Conservation (phyloP, 2,888 invertebrate species). For the Euproctis similis region DNA sequence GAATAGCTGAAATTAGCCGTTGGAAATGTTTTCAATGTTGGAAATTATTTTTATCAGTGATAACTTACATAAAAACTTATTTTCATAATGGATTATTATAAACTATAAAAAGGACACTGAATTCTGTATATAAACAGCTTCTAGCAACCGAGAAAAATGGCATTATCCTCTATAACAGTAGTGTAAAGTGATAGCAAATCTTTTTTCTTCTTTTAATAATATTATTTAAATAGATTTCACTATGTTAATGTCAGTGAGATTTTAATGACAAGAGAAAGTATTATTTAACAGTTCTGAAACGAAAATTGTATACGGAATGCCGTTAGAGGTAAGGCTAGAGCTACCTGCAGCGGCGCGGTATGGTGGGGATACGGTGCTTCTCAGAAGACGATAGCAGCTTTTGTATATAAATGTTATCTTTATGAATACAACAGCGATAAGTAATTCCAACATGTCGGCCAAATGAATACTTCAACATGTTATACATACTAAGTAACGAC, state of each 20-base stretch:
- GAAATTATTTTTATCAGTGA: too few species aligned
- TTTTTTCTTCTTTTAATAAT: slow-evolving; percentile 8
- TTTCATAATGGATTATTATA: too few species aligned
- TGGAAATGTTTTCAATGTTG: too few species aligned
- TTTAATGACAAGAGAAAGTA: slow-evolving; percentile 46
- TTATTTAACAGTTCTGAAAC: slow-evolving; percentile 56
- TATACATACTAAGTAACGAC: slow-evolving; percentile 52
- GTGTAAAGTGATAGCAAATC: slow-evolving; percentile 4
- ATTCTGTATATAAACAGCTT: too few species aligned
- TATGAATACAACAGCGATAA: slow-evolving; percentile 47
- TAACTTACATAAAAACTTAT: too few species aligned
- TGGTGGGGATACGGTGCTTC: slow-evolving; percentile 43
- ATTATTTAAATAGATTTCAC: slow-evolving; percentile 27
- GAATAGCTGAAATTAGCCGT: too few species aligned
- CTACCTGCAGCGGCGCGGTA: slow-evolving; percentile 58
- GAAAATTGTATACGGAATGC: slow-evolving; percentile 61
- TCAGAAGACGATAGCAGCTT: slow-evolving; percentile 65
- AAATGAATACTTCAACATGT: slow-evolving; percentile 45
- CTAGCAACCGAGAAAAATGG: too few species aligned
- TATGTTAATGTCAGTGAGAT: slow-evolving; percentile 29
- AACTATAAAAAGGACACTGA: too few species aligned
- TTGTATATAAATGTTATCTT: slow-evolving; percentile 71
- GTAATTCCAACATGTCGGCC: slow-evolving; percentile 56
- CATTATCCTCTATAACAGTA: too few species aligned
- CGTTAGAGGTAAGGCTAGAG: slow-evolving; percentile 69